Evolutionary conservation across 2,113 vertebrate species (phyloP).

Genomic region (Scalopus aquaticus): DNA sequence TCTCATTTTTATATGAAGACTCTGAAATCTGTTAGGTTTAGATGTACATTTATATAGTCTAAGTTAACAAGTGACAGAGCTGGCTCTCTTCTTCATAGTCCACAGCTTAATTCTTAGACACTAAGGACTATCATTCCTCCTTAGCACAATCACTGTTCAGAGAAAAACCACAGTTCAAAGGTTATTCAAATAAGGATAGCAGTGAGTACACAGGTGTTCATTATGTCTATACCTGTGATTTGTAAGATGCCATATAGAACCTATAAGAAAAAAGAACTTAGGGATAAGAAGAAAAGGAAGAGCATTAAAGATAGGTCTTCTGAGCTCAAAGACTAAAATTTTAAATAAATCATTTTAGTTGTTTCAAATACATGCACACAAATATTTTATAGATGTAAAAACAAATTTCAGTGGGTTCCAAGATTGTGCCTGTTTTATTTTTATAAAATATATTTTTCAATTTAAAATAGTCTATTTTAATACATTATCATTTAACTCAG

Average conservation of each 20-base stretch:
- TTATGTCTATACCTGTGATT: neutral
- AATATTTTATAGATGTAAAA: neutral
- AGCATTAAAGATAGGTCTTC: neutral
- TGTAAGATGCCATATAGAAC: neutral
- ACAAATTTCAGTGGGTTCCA: neutral
- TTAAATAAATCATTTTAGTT: neutral
- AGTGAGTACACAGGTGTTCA: neutral
- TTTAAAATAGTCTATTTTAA: neutral
- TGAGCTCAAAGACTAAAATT: neutral
- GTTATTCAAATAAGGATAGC: neutral
- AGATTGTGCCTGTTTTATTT: neutral
- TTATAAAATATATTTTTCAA: neutral
- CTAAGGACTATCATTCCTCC: neutral
- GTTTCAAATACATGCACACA: neutral
- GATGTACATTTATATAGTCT: neutral
- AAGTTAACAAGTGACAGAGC: neutral
- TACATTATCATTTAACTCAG: neutral
- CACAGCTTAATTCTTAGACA: neutral
- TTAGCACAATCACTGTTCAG: neutral
- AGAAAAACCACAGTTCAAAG: neutral
- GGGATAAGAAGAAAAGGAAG: neutral
- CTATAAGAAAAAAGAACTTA: neutral
- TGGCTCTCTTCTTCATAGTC: neutral
- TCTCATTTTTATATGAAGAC: neutral
- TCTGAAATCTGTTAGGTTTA: neutral